Base-by-base conservation (phyloP, 2,888 invertebrate genomes). In the Napeogenes sylphis region DNA sequence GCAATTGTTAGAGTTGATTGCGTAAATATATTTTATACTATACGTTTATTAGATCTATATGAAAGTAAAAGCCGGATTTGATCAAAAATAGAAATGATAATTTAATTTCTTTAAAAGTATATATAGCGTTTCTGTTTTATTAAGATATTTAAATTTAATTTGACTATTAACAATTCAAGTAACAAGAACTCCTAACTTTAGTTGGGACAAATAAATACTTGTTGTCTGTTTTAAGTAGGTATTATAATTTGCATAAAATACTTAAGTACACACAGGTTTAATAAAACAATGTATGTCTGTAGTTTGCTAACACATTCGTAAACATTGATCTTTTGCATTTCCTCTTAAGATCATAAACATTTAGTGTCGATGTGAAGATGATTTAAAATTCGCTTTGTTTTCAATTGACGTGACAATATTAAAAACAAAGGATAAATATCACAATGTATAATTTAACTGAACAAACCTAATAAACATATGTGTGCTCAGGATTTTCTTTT, bases 401-500 rank as follows among this genome's bases (percentile, higher is more conserved):
- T 51, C 51, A 51, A 51, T 51, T 51, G 13, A n/a, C 14, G 6
- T 47, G 46, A 59, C 45, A 59, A 55, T 4, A 32, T 55, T 45
- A 55, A n/a, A 70, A 73, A 71, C 67, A 70, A 71, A 72, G 66
- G 61, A 69, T 65, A 71, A 74, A 70, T 69, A 73, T 71, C 62
- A 61, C 61, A 67, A 63, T 66, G 69, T 70, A 68, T 71, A 72
- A 73, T 73, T 73, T 70, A 70, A 73, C 72, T 71, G 68, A 70
- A 70, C 73, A 75, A 75, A 75, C 74, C 66, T 72, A 75, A 78
- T 76, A 75, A 77, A 78, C 73, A 74, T 73, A 70, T 74, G 75
- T 77, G 66, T 71, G 69, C 67, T 68, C 66, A 75, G 70, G 68
- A 69, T 70, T 70, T 67, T 66, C 69, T 70, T 70, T 71, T 69